Evolutionary conservation across 2,113 vertebrate genomes (phyloP), one percentile per base, ranked within the genome.

Genomic region (Caranx melampygus): DNA sequence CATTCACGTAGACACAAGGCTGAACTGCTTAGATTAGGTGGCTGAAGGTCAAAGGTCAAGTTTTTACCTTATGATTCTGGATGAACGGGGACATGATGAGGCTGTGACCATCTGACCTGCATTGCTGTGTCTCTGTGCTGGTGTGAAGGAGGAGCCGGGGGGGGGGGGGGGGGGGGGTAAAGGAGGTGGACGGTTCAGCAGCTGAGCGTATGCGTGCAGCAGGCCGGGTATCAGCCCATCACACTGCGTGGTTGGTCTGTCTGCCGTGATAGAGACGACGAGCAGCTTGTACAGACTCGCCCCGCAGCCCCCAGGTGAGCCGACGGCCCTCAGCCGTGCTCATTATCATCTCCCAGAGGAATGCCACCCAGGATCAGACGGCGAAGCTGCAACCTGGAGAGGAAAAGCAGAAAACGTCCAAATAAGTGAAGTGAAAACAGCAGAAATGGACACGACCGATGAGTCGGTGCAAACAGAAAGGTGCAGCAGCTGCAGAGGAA

Each of bases 291-390:
- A 81, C 51, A 47, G 84, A 91, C 89, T 88, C 49, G 89, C 67
- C 78, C 84, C 33, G 51, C 62, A 85, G 79, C 60, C 85, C 78
- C 77, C 79, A 75, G 72, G 81, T 76, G 89, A 91, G 85, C 55
- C 21, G 31, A 47, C 20, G 31, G 82, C 80, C 81, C 75, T 78
- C 74, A 86, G 79, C 71, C 65, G 64, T 40, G 67, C 83, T 76
- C 80, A 57, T 81, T 78, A 90, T 83, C 67, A 79, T 89, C 88
- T 91, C 82, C 67, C 78, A 52, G 75, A 86, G 87, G 89, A 92
- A 91, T 89, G 89, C 82, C 75, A 75, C 83, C 75, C 76, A 7
- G 75, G 76, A 86, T 86, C 78, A 85, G 68, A 85, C 57, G 21
- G 63, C 82, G 77, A 70, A 62, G 34, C 77, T 65, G 37, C 70